phyloP scores from a whole-genome alignment of 2,113 vertebrate genomes.

The Dipodomys stephensi region DNA sequence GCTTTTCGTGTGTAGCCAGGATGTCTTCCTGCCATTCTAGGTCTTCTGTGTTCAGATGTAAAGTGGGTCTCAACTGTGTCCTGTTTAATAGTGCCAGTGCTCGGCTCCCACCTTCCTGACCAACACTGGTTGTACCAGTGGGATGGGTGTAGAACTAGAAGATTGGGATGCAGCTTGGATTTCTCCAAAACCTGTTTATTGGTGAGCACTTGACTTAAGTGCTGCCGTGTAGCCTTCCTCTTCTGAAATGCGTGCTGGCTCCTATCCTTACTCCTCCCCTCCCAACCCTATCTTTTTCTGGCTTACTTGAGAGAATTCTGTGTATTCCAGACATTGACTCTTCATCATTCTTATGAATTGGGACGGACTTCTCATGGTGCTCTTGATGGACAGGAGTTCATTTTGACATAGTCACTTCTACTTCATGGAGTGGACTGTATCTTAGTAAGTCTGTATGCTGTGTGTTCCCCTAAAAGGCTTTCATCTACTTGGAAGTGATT shows the following conservation, averaged over 20 bases:
- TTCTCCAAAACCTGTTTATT: background rate
- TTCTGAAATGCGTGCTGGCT: rapidly evolving
- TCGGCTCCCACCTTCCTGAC: background rate
- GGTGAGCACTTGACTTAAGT: too few relatives aligned
- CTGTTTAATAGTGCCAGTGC: background rate
- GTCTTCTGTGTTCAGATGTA: background rate
- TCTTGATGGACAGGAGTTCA: background rate
- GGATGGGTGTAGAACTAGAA: background rate
- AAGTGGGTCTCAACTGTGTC: rapidly evolving
- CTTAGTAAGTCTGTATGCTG: background rate
- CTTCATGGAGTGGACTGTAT: background rate
- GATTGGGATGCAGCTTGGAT: background rate
- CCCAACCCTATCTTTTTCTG: background rate
- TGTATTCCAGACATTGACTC: background rate
- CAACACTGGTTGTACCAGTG: background rate
- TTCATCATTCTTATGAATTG: background rate
- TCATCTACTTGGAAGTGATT: background rate
- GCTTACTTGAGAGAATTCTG: background rate
- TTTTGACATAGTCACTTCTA: background rate
- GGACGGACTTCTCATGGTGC: background rate
- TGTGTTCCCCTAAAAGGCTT: background rate
- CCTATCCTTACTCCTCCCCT: background rate
- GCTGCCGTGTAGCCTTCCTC: too few relatives aligned
- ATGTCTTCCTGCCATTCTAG: background rate
- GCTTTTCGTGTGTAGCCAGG: too few relatives aligned